phyloP scores from a whole-genome alignment of 2,888 invertebrate genomes.

The Aphidoletes aphidimyza region DNA sequence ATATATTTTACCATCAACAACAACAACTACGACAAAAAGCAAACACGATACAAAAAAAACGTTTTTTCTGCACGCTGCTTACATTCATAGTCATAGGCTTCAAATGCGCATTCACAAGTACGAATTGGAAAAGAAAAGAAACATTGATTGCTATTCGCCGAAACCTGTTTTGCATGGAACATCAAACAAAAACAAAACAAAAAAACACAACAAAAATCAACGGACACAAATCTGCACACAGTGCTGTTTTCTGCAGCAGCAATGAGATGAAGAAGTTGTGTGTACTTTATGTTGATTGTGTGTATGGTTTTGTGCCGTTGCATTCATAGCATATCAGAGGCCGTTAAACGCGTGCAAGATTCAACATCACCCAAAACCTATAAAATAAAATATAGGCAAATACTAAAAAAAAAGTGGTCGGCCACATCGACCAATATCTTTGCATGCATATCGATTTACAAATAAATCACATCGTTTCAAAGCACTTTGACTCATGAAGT shows the following conservation, averaged over 20 bases:
- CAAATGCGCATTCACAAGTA: not conserved
- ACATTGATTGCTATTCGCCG: not conserved
- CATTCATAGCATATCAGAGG: no score
- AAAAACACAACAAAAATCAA: not conserved
- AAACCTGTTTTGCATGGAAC: constrained; percentile 26
- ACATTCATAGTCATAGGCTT: not conserved
- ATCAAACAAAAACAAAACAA: not conserved
- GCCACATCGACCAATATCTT: not conserved
- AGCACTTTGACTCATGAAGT: not conserved
- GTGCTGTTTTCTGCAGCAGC: no score
- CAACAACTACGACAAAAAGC: not conserved
- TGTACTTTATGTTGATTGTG: not conserved
- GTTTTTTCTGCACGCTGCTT: not conserved
- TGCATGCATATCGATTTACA: not conserved
- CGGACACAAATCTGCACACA: not conserved
- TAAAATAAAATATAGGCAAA: not conserved
- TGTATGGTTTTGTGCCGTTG: no score
- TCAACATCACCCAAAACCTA: not conserved
- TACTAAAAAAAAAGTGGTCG: no score
- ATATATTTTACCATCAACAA: not conserved
- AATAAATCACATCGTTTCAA: not conserved
- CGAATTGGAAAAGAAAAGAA: not conserved
- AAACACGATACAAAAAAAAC: not conserved
- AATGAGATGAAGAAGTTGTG: no score
- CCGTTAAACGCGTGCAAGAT: not conserved